These are phyloP conservation scores for Temnothorax rugatulus DNA, from an alignment of 2,888 invertebrate genomes.

Conservation along the genomic window DNA sequence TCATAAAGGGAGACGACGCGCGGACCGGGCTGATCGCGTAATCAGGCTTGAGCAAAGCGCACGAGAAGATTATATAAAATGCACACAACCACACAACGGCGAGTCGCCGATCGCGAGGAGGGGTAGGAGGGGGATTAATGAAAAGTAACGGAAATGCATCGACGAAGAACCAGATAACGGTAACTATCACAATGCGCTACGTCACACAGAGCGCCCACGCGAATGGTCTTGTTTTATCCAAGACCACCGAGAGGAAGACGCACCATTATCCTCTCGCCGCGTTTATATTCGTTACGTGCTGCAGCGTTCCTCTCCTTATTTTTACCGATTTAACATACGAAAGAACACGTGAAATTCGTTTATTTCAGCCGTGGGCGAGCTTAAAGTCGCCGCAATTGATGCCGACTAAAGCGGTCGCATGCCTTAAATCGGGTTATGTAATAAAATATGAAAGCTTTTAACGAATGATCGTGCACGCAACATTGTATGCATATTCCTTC, in stretches of 20 bases:
- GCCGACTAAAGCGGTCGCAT: neutral
- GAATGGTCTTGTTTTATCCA: conserved; percentile 34
- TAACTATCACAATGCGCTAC: conserved; percentile 47
- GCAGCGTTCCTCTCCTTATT: neutral
- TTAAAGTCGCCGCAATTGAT: neutral
- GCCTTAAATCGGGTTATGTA: neutral
- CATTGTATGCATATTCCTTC: no score
- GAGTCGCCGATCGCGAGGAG: neutral
- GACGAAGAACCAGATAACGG: conserved; percentile 25
- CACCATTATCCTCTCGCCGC: conserved; percentile 15
- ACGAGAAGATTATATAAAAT: conserved; percentile 50
- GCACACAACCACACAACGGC: conserved; percentile 4
- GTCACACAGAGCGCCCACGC: conserved; percentile 29
- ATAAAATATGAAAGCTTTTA: neutral
- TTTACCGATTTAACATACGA: neutral
- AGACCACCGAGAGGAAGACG: conserved; percentile 12
- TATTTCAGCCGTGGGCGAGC: neutral
- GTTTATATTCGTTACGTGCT: conserved; percentile 5
- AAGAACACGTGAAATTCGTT: neutral
- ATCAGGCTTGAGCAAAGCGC: conserved; percentile 43
- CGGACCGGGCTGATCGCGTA: conserved; percentile 42
- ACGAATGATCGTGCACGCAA: neutral
- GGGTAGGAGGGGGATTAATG: conserved; percentile 13
- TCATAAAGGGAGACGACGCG: conserved; percentile 31
- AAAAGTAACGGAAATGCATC: conserved; percentile 45